phyloP scores from a whole-genome alignment of 2,113 vertebrate species.

The Megaleporinus macrocephalus region DNA sequence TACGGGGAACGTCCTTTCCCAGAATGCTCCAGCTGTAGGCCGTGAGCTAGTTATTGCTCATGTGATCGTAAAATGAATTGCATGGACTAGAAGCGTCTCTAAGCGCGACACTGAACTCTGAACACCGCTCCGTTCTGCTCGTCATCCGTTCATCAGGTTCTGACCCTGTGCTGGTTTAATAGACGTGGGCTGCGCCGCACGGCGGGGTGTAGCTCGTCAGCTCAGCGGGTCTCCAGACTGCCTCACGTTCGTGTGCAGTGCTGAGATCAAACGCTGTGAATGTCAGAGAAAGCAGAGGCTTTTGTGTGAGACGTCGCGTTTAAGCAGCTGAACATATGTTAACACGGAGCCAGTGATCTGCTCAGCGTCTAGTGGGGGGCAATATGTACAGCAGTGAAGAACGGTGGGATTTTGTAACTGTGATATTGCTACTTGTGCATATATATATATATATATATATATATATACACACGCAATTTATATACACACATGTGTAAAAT shows the following conservation, averaged over 20 bases:
- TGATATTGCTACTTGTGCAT: too few species aligned
- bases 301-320: conserved; percentile 5
- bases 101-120: not conserved
- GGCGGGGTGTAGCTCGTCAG: not conserved
- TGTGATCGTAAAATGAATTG: not conserved
- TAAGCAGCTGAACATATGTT: not conserved
- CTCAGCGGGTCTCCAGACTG: not conserved
- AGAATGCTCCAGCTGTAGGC: not conserved
- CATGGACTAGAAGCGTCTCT: not conserved
- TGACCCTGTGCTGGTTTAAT: not conserved
- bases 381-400: too few species aligned
- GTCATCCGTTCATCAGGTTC: too few species aligned
- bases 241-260: not conserved
- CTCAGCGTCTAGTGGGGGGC: not conserved
- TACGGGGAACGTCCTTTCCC: not conserved
- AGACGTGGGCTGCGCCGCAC: not conserved
- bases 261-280: conserved; percentile 39
- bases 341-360: not conserved
- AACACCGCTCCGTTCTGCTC: not conserved
- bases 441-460: too few species aligned
- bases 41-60: too few species aligned
- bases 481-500: too few species aligned
- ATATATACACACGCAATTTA: too few species aligned
- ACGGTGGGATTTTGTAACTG: too few species aligned
- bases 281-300: conserved; percentile 9